These are phyloP conservation scores for Centruroides sculpturatus DNA, from an alignment of 1,140 invertebrate genomes.

Conservation along the genomic window DNA sequence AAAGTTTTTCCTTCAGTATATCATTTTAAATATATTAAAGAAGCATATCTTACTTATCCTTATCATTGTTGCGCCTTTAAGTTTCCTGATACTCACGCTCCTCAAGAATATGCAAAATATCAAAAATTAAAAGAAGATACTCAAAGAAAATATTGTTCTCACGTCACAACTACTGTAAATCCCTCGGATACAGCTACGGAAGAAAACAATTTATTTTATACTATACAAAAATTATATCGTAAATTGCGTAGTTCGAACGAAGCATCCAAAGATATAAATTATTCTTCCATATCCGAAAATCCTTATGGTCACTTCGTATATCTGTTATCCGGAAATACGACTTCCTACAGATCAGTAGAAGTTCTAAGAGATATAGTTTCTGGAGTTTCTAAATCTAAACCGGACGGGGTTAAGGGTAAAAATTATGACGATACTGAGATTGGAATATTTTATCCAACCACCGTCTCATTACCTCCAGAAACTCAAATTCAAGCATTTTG, in stretches of 20 bases:
- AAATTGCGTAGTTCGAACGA: background rate
- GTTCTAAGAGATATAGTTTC: background rate
- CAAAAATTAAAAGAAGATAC: conserved; percentile 8
- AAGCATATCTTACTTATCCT: conserved; percentile 57
- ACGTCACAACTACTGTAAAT: background rate
- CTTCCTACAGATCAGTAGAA: background rate
- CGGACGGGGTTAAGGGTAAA: background rate
- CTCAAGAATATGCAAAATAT: conserved; percentile 11
- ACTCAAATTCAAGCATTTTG: conserved; percentile 27
- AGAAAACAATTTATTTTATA: background rate
- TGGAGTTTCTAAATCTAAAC: background rate
- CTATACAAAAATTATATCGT: no score
- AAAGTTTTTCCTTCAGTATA: conserved; percentile 72
- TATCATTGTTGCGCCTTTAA: conserved; percentile 83
- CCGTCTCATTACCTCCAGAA: conserved; percentile 4
- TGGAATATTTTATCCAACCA: conserved; percentile 11
- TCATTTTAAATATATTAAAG: conserved; percentile 43
- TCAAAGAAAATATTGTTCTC: conserved; percentile 9
- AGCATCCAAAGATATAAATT: background rate
- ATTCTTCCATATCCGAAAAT: background rate
- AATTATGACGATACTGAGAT: conserved; percentile 3
- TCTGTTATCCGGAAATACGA: background rate
- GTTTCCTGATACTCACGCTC: conserved; percentile 53
- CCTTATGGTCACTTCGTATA: background rate
- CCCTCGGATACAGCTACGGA: background rate